A percentile compares a stretch with the other conserved stretches of the same genome.
Evolutionary conservation across 2,797 vertebrate species (phyloP).

Genomic region (Xenentodon cancila): DNA sequence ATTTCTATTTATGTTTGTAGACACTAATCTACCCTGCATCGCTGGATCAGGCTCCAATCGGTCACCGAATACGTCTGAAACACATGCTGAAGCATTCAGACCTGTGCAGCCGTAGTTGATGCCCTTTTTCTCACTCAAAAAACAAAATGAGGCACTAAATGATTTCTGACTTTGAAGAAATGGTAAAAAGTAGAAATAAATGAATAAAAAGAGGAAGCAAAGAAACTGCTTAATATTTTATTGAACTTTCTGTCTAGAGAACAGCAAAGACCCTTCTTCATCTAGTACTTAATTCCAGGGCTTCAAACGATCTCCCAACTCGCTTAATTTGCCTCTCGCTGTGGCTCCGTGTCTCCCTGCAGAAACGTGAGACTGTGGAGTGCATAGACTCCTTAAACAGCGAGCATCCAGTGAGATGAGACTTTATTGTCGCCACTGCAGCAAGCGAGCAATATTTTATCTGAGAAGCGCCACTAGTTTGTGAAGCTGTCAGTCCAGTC

Average conservation of each 20-base stretch:
- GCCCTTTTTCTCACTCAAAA: conserved; percentile 1
- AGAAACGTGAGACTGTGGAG: conserved; percentile 5
- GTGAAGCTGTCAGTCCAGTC: conserved; percentile 55
- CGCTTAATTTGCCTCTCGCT: conserved; percentile 6
- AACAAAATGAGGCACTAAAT: not conserved
- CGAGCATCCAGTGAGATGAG: conserved; percentile 17
- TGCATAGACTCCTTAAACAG: conserved; percentile 47
- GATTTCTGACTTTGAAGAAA: no score
- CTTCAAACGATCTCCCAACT: not conserved
- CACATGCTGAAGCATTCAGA: conserved; percentile 1
- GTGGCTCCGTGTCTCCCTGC: conserved; percentile 20
- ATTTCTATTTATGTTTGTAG: conserved; percentile 5
- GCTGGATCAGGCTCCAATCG: not conserved
- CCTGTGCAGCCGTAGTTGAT: not conserved
- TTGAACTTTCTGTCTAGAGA: no score
- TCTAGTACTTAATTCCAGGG: no score
- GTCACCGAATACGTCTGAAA: conserved; percentile 5
- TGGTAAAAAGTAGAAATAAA: no score
- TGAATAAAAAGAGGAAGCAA: no score
- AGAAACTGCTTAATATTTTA: not conserved
- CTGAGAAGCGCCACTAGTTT: conserved; percentile 50
- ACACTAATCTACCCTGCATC: not conserved
- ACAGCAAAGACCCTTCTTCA: no score
- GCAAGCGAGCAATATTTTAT: conserved; percentile 50
- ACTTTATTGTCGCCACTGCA: conserved; percentile 44